phyloP scores from a whole-genome alignment of 2,888 invertebrate genomes.

The Agrotis exclamationis region DNA sequence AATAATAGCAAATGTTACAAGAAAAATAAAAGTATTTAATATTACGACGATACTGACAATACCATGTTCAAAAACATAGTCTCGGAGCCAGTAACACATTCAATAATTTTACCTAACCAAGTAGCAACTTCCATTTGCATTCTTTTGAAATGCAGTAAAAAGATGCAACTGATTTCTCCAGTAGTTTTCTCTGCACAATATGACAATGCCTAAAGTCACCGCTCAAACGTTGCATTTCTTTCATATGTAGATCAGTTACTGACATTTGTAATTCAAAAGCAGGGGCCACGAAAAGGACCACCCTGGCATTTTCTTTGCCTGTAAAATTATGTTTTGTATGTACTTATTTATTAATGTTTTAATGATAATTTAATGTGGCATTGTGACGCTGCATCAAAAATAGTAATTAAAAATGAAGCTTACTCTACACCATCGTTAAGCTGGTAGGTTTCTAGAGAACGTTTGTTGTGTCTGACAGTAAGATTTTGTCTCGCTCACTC shows the following conservation, averaged over 20 bases:
- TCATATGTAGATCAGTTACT: constrained; percentile 49
- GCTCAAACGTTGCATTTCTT: constrained; percentile 43
- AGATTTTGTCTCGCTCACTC: neutral
- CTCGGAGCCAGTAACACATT: neutral
- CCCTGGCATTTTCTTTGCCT: constrained; percentile 29
- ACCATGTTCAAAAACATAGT: neutral
- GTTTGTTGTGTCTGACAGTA: neutral
- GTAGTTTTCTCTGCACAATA: constrained; percentile 5
- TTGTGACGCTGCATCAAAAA: neutral
- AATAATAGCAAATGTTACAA: neutral
- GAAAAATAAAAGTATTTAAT: too few relatives aligned
- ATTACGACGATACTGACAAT: too few relatives aligned
- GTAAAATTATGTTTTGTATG: constrained; percentile 9
- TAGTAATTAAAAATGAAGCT: neutral
- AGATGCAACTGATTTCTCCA: constrained; percentile 8
- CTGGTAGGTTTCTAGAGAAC: too few relatives aligned
- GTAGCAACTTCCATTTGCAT: constrained; percentile 1
- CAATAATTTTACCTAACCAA: neutral
- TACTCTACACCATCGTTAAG: too few relatives aligned
- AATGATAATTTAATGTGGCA: neutral
- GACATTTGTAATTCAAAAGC: constrained; percentile 56
- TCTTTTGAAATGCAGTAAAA: neutral
- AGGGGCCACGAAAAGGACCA: constrained; percentile 35
- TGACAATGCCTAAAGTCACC: constrained; percentile 16
- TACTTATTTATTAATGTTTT: neutral